Conservation (phyloP, 2,113 vertebrate genomes). For the Ramphastos sulfuratus region DNA sequence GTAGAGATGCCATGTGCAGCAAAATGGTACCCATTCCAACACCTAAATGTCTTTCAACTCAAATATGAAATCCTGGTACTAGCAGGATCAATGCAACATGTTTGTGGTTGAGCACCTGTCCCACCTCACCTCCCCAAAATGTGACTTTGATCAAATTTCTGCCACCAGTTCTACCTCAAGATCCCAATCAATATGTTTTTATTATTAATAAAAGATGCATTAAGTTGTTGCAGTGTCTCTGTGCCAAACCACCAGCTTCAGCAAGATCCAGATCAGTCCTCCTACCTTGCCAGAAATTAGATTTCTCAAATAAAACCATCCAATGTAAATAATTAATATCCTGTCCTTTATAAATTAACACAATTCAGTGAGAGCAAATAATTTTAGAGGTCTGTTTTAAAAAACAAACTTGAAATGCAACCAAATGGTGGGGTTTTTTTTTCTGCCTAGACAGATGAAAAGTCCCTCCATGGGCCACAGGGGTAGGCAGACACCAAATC, state of each 20-base stretch:
- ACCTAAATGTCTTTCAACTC: too few relatives aligned
- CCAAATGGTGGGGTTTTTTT: background rate
- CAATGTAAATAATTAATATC: rapidly evolving
- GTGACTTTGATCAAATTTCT: background rate
- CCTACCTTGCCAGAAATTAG: background rate
- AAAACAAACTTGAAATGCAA: background rate
- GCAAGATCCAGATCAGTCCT: background rate
- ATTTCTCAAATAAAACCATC: background rate
- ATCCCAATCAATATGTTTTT: background rate
- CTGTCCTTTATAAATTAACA: background rate
- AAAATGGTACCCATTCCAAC: background rate
- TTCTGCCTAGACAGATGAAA: rapidly evolving
- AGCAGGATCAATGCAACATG: background rate
- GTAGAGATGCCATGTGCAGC: background rate
- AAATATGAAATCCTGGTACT: background rate
- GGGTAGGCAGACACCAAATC: background rate
- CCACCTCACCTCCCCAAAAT: background rate
- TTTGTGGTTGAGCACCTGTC: background rate
- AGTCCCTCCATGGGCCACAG: rapidly evolving
- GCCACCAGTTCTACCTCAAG: background rate
- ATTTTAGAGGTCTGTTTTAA: background rate
- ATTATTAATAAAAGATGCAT: background rate
- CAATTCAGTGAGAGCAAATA: background rate
- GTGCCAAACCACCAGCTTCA: background rate
- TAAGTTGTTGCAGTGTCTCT: background rate